These are phyloP conservation scores for Rhinella marina DNA, from an alignment of 2,797 vertebrate species.

Conservation along the genomic window DNA sequence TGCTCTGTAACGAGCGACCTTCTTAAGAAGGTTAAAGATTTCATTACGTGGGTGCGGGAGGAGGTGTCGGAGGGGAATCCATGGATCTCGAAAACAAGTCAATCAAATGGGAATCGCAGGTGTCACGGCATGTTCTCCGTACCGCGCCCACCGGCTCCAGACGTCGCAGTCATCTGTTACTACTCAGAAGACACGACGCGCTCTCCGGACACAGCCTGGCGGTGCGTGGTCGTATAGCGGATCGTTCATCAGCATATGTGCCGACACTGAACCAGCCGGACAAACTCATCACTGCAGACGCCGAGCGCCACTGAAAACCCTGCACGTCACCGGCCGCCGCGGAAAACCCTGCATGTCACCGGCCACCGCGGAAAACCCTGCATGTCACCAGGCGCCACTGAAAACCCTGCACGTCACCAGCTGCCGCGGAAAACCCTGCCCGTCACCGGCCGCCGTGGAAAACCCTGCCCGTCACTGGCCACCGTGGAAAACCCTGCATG, in stretches of 20 bases:
- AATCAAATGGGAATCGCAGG: neutral
- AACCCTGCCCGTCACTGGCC: no score
- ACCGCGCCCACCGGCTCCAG: neutral
- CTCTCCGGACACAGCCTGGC: neutral
- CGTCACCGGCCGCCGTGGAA: no score
- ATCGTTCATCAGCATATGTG: neutral
- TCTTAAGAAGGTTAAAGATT: constrained; percentile 2
- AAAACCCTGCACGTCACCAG: no score
- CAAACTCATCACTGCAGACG: no score
- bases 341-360: no score
- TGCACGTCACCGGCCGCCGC: no score
- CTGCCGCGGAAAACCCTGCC: no score
- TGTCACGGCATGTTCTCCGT: neutral
- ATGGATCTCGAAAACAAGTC: neutral
- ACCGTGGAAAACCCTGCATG: no score
- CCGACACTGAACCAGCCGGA: no score
- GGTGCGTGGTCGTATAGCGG: neutral
- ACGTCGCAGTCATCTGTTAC: neutral
- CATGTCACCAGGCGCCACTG: no score
- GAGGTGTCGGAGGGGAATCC: neutral
- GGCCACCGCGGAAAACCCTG: no score
- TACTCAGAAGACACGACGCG: neutral
- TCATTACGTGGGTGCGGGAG: neutral
- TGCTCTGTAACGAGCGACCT: neutral
- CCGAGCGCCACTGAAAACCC: no score